Evolutionary conservation across 1,140 invertebrate species (phyloP), one percentile per base, ranked within the genome.

Genomic region (Drosophila nebulosa): DNA sequence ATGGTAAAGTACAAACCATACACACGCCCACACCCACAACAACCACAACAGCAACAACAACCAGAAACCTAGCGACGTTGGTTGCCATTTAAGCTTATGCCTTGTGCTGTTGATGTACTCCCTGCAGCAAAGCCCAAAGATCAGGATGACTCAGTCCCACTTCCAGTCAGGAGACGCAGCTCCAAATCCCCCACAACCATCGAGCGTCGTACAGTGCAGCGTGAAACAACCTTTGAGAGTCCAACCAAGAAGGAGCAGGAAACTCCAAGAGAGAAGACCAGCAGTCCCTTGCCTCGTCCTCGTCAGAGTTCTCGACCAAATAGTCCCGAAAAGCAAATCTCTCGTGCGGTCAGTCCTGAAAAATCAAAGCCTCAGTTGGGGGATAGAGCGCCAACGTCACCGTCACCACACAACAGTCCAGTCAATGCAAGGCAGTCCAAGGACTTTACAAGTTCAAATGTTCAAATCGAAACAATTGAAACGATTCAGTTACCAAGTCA

Each of bases 211-310:
- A 70, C 73, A 22, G 72, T 79, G 18, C 71, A 72, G 59, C 67
- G 84, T 30, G 89, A 83, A 50, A 84, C 85, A 0, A 84, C 79
- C 4, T 89, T 85, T 21, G 84, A 89, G 59, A 79, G 51, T 32
- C 59, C n/a, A n/a, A n/a, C 57, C n/a, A 36, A 52, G 4, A 60
- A 74, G 30, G 81, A 85, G 53, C 57, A 81, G 39, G 39, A 46
- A 16, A 81, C 86, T 22, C 30, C 56, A 9, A 52, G 18, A 36
- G 63, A 56, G 27, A 30, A 21, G 10, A 57, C 16, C 16, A 39
- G 14, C 24, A 51, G 10, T 52, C 50, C 39, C 2, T 46, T 46
- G 39, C 39, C 39, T 9, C 39, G 16, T 16, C 16, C 39, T 3
- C 39, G 16, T 39, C 36, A 39, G 4, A 16, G 4, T 21, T 46